Conservation (phyloP, 1,140 invertebrate species). For the Drosophila guanche region DNA sequence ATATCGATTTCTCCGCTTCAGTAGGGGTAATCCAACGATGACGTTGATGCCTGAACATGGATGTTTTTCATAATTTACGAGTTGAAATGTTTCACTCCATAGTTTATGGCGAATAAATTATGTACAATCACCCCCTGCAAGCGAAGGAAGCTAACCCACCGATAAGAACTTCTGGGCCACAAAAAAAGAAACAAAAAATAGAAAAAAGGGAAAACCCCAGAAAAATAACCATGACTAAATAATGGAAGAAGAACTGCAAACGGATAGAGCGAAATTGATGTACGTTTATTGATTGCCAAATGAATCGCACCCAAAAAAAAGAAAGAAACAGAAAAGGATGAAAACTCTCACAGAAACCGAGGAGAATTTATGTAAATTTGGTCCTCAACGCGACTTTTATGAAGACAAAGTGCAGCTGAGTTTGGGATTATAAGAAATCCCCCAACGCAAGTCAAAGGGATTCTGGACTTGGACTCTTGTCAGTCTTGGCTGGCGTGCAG, state of each 20-base stretch:
- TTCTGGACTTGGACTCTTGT: constrained; percentile 12
- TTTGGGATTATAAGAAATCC: constrained; percentile 11
- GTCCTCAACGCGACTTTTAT: constrained; percentile 70
- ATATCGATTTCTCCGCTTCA: constrained; percentile 23
- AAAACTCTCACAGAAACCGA: constrained; percentile 38
- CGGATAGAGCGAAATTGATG: constrained; percentile 73
- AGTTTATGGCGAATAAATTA: constrained; percentile 80
- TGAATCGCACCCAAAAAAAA: constrained; percentile 16
- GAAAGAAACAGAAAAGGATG: constrained; percentile 34
- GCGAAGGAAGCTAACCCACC: constrained; percentile 51
- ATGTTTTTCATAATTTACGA: constrained; percentile 74
- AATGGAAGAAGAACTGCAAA: constrained; percentile 63
- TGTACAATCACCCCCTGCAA: constrained; percentile 38
- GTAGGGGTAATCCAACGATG: constrained; percentile 13
- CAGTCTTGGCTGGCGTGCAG: constrained; percentile 21
- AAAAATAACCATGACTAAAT: constrained; percentile 40
- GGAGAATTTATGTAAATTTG: constrained; percentile 72
- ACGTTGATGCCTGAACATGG: constrained; percentile 48
- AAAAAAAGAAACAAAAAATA: constrained; percentile 23
- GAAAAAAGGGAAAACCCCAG: constrained; percentile 18
- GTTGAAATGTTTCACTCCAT: constrained; percentile 76
- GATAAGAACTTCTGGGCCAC: constrained; percentile 62
- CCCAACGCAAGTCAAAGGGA: constrained; percentile 26
- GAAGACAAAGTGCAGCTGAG: constrained; percentile 74
- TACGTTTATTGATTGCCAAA: constrained; percentile 71